Evolutionary conservation across 2,113 vertebrate genomes (phyloP), one percentile per base, ranked within the genome.

Genomic region (Aptenodytes forsteri): DNA sequence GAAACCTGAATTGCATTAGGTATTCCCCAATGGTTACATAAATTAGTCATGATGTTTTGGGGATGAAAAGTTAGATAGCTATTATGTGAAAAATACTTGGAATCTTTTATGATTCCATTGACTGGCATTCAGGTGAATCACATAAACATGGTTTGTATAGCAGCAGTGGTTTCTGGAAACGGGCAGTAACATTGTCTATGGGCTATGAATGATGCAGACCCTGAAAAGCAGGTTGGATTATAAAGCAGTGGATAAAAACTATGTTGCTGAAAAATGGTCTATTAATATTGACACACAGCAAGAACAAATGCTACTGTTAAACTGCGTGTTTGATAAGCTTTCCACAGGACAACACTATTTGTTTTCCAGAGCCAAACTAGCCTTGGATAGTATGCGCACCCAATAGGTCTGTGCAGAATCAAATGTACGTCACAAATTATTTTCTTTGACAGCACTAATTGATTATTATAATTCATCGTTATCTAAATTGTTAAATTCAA

Each of bases 21-120:
- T 94, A 88, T 93, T 97, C 97, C 95, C 96, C 82, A 32, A 40
- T 90, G 84, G 89, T 94, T 97, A 47, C 71, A 87, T 81, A 96
- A 97, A 98, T 97, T 97, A 97, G 95, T 97, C 96, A 94, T 84
- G 61, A 59, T 94, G 73, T 87, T 97, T 97, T 93, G 82, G 87
- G 75, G 55, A 82, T 93, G 88, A 86, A 95, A 95, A 97, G 83
- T 73, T 82, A 86, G 75, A 29, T 85, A 93, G 93, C 80, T 86
- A 14, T 96, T 72, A 54, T 77, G 49, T 96, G 96, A 92, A 96
- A 96, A 82, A 87, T 64, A 79, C 87, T 96, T 86, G 42, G 80
- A 86, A 62, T 86, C 69, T 92, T 87, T 77, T 69, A 65, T 65
- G 88, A 82, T 85, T 95, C 66, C 85, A 81, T 89, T 93, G 94